Percentiles rank a stretch among this genome's conserved stretches.
Conservation (phyloP, 2,113 vertebrate genomes). For the Hassar affinis region DNA sequence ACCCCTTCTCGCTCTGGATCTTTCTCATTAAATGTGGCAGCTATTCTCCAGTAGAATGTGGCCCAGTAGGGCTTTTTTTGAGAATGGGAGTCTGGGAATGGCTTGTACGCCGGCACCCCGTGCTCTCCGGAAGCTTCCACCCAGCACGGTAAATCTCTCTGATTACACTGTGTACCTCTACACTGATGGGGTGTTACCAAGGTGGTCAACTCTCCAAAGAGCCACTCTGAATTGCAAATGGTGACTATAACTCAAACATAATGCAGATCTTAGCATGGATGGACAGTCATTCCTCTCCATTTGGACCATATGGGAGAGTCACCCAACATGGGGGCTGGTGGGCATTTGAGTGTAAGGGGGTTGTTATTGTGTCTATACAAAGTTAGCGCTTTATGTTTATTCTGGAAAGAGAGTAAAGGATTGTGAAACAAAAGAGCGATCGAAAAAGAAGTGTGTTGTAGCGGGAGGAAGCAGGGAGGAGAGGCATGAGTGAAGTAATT, state of each 20-base stretch:
- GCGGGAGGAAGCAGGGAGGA: conserved; percentile 50
- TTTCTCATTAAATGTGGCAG: conserved; percentile 73
- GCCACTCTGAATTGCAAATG: conserved; percentile 97
- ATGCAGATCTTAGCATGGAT: conserved; percentile 82
- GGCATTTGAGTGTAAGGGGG: conserved; percentile 55
- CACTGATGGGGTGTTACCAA: conserved; percentile 73
- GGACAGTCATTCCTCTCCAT: conserved; percentile 71
- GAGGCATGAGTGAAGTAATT: conserved; percentile 66
- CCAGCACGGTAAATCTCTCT: conserved; percentile 76
- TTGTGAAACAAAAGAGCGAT: not conserved
- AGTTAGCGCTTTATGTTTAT: conserved; percentile 66
- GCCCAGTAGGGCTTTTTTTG: conserved; percentile 75
- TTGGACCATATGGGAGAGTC: conserved; percentile 62
- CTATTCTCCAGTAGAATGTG: conserved; percentile 72
- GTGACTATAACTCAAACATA: conserved; percentile 90
- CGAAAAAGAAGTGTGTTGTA: conserved; percentile 45
- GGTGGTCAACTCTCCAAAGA: conserved; percentile 85
- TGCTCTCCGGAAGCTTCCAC: conserved; percentile 64
- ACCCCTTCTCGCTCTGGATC: conserved; percentile 15
- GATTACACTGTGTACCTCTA: conserved; percentile 72
- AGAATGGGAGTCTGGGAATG: conserved; percentile 70
- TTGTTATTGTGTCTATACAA: conserved; percentile 69
- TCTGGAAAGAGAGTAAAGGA: conserved; percentile 32
- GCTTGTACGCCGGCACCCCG: conserved; percentile 62
- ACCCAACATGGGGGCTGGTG: conserved; percentile 37